Evolutionary conservation across 1,140 invertebrate species (phyloP), one percentile per base, ranked within the genome.

Genomic region (Oryctes rhinoceros): DNA sequence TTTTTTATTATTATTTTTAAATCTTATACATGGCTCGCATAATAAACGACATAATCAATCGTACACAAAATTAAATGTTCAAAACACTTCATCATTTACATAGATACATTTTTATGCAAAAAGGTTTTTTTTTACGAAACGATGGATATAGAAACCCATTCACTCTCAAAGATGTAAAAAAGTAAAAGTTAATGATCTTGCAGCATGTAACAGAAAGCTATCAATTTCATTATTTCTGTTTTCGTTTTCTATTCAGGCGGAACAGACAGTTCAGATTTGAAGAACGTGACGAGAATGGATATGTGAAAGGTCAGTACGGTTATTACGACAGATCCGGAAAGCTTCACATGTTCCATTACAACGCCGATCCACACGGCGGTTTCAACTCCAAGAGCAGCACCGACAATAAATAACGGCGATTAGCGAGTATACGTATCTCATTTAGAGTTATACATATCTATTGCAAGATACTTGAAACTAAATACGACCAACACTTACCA

Each of bases 211-310:
- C 24, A 65, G 24, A 24, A 65, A 74, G 15, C 39, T 76, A 47
- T 48, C n/a, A 48, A 44, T 44, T 44, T 10, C 9, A 44, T 44
- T 44, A 76, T 39, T n/a, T 24, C 18, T 48, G 7, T 48, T 15
- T 39, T 78, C 67, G 86, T 81, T 79, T 78, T 71, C 75, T 80
- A 88, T 89, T 53, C 88, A 96, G 94, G 74, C 91, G 94, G 84
- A 95, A 95, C 86, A 90, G 95, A 37, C 94, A 95, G 83, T 96
- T 95, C 86, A 90, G 95, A 80, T 93, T 92, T 84, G 95, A 96
- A 87, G 95, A 96, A 85, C 89, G 92, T 71, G 91, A 95, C 86
- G 92, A 91, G 37, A 90, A 94, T 78, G 95, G 96, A 11, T 89
- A 92, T 39, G 93, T 96, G 4, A 93, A 92, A 84, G 95, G 96